Evolutionary conservation across 1,140 invertebrate species (phyloP).

Genomic region (Eurosta solidaginis): DNA sequence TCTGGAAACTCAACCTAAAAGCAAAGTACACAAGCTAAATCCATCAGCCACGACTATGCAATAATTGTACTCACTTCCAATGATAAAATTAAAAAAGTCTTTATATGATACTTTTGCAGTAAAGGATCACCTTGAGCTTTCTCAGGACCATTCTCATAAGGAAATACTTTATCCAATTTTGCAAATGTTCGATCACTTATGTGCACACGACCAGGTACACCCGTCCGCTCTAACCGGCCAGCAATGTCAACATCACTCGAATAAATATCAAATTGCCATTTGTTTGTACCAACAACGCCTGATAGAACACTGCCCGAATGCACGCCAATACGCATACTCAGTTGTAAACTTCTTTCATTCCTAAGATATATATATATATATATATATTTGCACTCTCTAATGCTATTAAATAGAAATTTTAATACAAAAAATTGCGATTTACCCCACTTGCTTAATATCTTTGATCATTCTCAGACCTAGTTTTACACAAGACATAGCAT

Average conservation of each 20-base stretch:
- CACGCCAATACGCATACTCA: conserved; percentile 95
- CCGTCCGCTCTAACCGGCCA: conserved; percentile 93
- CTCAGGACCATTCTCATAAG: conserved; percentile 66
- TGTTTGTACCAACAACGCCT: conserved; percentile 86
- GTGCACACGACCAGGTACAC: conserved; percentile 86
- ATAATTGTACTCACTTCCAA: conserved; percentile 48
- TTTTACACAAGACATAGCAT: conserved; percentile 87
- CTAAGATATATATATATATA: conserved; percentile 51
- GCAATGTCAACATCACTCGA: conserved; percentile 93
- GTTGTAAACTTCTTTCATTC: conserved; percentile 74
- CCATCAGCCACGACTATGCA: no score
- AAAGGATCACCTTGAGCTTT: conserved; percentile 70
- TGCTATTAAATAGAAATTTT: no score
- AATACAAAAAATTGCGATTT: conserved; percentile 19
- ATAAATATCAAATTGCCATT: conserved; percentile 98
- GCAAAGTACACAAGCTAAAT: no score
- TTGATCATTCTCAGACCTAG: conserved; percentile 89
- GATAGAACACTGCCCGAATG: conserved; percentile 91
- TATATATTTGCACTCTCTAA: no score
- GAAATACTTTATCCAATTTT: conserved; percentile 67
- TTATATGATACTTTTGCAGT: conserved; percentile 71
- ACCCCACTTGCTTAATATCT: conserved; percentile 79
- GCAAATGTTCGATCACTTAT: conserved; percentile 80
- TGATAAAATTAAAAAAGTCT: conserved; percentile 74
- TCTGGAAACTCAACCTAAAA: no score